Evolutionary conservation across 2,888 invertebrate species (phyloP).

Genomic region (Plagodis pulveraria): DNA sequence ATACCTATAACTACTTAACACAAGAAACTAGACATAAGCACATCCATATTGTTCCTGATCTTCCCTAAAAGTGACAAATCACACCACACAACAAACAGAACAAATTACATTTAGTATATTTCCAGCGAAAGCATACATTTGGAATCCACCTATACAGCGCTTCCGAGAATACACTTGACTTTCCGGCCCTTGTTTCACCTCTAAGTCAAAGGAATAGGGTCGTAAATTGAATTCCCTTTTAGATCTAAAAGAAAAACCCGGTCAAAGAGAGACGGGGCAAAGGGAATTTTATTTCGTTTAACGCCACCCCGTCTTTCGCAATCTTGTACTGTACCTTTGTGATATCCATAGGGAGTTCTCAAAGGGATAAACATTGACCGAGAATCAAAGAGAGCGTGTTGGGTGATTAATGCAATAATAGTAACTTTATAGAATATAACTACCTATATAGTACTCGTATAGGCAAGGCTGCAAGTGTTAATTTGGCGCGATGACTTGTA

Average conservation of each 20-base stretch:
- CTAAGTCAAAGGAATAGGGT: constrained; percentile 21
- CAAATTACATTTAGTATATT: constrained; percentile 18
- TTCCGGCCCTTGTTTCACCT: neutral
- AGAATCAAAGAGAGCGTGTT: constrained; percentile 2
- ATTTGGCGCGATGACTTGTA: no score
- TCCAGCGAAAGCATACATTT: constrained; percentile 13
- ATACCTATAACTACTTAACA: no score
- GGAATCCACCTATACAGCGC: constrained; percentile 10
- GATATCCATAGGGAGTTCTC: constrained; percentile 13
- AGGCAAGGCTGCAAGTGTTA: no score
- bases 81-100: constrained; percentile 14
- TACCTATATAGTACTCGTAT: no score
- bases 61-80: constrained; percentile 13
- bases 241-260: constrained; percentile 28
- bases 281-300: constrained; percentile 50
- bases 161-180: constrained; percentile 19
- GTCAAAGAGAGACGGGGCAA: constrained; percentile 27
- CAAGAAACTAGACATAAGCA: neutral
- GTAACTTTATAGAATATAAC: neutral
- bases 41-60: neutral
- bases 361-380: constrained; percentile 30
- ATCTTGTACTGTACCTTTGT: constrained; percentile 37
- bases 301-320: constrained; percentile 33
- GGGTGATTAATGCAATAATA: constrained; percentile 4
- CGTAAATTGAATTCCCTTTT: constrained; percentile 17